These are phyloP conservation scores for Antedon mediterranea DNA, from an alignment of 53 echinoderm and acorn worm genomes.

Conservation along the genomic window DNA sequence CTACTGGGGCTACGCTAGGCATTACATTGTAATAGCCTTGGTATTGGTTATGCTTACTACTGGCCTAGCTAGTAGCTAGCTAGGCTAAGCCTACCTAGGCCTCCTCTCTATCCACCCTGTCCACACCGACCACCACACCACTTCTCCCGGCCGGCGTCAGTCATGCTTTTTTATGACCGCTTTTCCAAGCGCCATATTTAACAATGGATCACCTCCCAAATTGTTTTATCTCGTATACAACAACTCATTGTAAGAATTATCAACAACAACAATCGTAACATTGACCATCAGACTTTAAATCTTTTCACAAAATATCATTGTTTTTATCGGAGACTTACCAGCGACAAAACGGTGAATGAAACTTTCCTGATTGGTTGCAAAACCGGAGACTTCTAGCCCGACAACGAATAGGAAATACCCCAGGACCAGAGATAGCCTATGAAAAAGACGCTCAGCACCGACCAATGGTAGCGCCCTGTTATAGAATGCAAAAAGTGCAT, in stretches of 20 bases:
- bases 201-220: background rate
- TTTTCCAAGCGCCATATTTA: background rate
- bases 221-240: background rate
- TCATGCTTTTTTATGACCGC: background rate
- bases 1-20: too few relatives aligned
- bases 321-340: background rate
- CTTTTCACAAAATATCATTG: background rate
- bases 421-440: background rate
- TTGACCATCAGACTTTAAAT: background rate
- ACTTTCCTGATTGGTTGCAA: constrained; percentile 7
- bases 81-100: too few relatives aligned
- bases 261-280: background rate
- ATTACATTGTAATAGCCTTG: too few relatives aligned
- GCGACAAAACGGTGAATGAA: constrained; percentile 1
- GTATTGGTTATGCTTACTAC: too few relatives aligned
- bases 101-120: too few relatives aligned
- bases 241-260: background rate
- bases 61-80: too few relatives aligned
- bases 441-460: background rate
- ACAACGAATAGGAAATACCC: constrained; percentile 11
- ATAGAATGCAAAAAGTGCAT: too few relatives aligned
- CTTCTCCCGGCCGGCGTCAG: too few relatives aligned
- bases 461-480: background rate
- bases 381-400: background rate
- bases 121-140: too few relatives aligned